Evolutionary conservation across 2,888 invertebrate species (phyloP), one percentile per base, ranked within the genome.

Genomic region (Hypselothyrea guttata): DNA sequence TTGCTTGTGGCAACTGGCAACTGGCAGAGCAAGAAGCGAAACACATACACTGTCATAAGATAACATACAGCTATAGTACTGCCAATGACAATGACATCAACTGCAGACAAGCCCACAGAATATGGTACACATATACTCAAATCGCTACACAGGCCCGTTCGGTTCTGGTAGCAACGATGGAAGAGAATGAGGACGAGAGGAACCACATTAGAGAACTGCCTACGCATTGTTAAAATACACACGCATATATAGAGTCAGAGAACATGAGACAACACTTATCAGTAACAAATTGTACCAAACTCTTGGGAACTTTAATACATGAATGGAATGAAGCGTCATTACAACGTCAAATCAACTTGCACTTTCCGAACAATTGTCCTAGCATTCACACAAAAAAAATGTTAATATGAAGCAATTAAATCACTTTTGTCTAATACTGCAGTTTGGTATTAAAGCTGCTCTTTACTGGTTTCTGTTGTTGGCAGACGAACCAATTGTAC

Each of bases 51-150:
- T 22, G 22, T 22, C 22, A 22, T 33, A 44, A 60, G 84, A 64
- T 75, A 77, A 83, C 58, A 79, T 53, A 59, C 54, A 60, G 49
- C 69, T 22, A 22, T 51, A 60, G 65, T 56, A 67, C 81, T 83
- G 84, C 66, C 81, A 75, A 70, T 81, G 86, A 83, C 79, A 81
- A 70, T 79, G 84, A 75, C 81, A 85, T 83, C 83, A 79, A 71
- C 68, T 78, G 79, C 85, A 78, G 85, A 66, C 75, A 68, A 66
- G 60, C 71, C 75, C 71, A 78, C 65, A 64, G 67, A 77, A 65
- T 55, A 55, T 57, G 47, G 53, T 35, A 60, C 58, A 65, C 42
- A 13, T 22, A 22, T 22, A 22, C 22, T 22, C 22, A 58, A 61
- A 55, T 71, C 49, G 37, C 58, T 66, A 59, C 76, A 55, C 51